Evolutionary conservation across 2,113 vertebrate genomes (phyloP), one percentile per base, ranked within the genome.

Genomic region (Fulica atra): DNA sequence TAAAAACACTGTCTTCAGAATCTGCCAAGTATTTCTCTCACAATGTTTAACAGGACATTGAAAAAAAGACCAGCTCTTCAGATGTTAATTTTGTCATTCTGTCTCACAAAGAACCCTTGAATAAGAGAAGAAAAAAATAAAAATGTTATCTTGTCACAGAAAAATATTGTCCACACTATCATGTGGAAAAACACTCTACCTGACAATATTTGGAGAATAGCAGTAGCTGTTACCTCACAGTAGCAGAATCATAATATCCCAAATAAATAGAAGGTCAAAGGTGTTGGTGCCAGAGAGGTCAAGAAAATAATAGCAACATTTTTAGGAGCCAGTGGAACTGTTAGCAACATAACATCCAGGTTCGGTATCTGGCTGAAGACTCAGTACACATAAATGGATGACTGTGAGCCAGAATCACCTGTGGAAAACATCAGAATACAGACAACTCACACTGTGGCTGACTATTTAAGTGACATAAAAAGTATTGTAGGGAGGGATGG

Each of bases 231-330:
- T 91, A 40, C 48, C 17, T 79, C n/a, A n/a, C 0, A 0, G 54
- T 57, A 76, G 50, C 9, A 81, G 42, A 86, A 60, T 70, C 42
- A 66, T 24, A 81, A 82, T 65, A 77, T 38, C 80, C 23, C n/a
- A 2, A 44, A 68, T 85, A 88, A 95, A 95, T 70, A 88, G n/a
- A 36, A 96, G 54, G 56, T 88, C 88, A 90, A 90, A 92, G 28
- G 14, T 66, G 69, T 23, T 23, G 26, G 25, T 5, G 9, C 28
- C 38, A 68, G 33, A 44, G 60, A 88, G 87, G 68, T 74, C 71
- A 78, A 13, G 9, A 92, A 88, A 90, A 86, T 70, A 65, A 72
- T 61, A 82, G 53, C 40, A 81, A 68, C 70, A n/a, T 88, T 93
- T 83, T 28, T 74, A 80, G 46, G 33, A 90, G 64, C 16, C 74